phyloP scores from a whole-genome alignment of 2,113 vertebrate genomes.

The Bombycilla garrulus region DNA sequence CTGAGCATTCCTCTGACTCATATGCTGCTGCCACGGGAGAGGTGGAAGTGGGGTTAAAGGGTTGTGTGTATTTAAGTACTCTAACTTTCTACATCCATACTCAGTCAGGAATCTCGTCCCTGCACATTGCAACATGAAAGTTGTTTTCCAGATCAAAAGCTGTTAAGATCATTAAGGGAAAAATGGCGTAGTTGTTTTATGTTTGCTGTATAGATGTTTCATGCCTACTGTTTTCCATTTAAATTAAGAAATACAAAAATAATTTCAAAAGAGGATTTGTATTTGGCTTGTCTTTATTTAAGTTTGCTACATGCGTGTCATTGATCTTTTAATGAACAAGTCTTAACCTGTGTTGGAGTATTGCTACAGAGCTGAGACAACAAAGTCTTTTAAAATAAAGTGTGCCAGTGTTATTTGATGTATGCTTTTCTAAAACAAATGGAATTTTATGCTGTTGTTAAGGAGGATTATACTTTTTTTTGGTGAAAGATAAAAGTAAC shows the following conservation, averaged over 20 bases:
- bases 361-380: background rate
- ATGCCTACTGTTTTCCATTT: background rate
- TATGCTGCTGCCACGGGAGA: background rate
- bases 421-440: background rate
- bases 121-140: background rate
- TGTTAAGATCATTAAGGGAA: background rate
- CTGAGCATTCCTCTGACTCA: background rate
- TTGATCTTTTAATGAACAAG: background rate
- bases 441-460: background rate
- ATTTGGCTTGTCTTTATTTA: background rate
- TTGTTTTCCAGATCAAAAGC: background rate
- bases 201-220: background rate
- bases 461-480: background rate
- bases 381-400: background rate
- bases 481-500: background rate
- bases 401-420: background rate
- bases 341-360: background rate
- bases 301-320: background rate
- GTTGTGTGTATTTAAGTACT: background rate
- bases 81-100: background rate
- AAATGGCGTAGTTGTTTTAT: background rate
- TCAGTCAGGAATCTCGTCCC: background rate
- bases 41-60: background rate
- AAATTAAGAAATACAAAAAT: background rate
- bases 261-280: background rate